phyloP scores from a whole-genome alignment of 2,797 vertebrate genomes.

The Cuculus canorus region DNA sequence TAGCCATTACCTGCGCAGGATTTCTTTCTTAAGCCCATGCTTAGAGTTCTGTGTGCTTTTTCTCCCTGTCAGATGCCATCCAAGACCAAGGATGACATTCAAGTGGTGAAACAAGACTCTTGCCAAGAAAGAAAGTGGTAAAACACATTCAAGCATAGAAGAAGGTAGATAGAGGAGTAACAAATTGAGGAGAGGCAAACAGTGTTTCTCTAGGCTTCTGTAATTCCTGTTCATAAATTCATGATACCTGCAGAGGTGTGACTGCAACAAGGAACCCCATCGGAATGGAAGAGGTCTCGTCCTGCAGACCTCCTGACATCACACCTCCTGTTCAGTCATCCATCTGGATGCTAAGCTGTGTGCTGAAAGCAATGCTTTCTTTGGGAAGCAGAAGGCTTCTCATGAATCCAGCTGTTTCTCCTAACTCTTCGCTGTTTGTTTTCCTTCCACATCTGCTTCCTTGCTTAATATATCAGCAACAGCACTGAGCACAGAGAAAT shows the following conservation, averaged over 20 bases:
- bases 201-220: neutral
- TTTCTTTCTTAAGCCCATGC: neutral
- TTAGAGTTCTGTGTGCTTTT: neutral
- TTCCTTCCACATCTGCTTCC: neutral
- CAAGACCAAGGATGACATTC: neutral
- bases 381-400: neutral
- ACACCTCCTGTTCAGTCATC: neutral
- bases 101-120: neutral
- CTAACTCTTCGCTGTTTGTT: neutral
- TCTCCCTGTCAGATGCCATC: neutral
- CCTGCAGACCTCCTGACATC: neutral
- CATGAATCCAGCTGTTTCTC: neutral
- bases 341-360: neutral
- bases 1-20: neutral
- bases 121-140: neutral
- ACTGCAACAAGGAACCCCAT: neutral
- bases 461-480: fast-evolving
- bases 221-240: neutral
- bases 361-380: neutral
- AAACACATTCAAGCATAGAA: neutral
- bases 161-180: neutral
- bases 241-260: neutral
- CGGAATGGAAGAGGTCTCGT: neutral
- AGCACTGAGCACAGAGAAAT: neutral
- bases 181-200: neutral